Base-by-base conservation (phyloP, 2,888 invertebrate species). In the Platycheirus albimanus region DNA sequence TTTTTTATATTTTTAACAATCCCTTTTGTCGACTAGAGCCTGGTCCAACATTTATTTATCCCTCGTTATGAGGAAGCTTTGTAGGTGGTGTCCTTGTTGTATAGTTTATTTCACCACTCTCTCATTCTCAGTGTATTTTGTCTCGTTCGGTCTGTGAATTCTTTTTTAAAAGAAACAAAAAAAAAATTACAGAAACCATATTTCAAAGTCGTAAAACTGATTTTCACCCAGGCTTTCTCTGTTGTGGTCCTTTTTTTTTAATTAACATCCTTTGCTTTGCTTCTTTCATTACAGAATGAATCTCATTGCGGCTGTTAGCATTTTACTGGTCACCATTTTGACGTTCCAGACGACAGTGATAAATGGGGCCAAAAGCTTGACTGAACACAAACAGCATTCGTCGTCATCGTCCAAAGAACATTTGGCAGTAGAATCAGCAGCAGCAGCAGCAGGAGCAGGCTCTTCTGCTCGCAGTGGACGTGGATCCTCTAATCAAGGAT, bases 401-500 rank as follows among this genome's bases (percentile, higher is more conserved):
- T 56, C 58, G 24, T 56, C 58, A 54, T 74, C 79, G 30, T 61
- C 84, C 28, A 74, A 66, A 47, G 66, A 76, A 11, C 75, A 86
- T 77, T 70, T 86, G 86, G 66, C 85, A 85, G 63, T 85, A 76
- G 64, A 84, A 85, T 84, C 77, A 81, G 17, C 58, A 85, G 80
- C 74, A 83, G 24, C 49, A 85, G 6, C 24, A 3, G 71, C 84
- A 81, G 58, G 85, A 86, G 36, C 85, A 76, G 28, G 83, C 3
- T 86, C 88, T 41, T n/a, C 56, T 6, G 85, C 87, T 83, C 90
- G 90, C 45, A 85, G 84, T n/a, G 88, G 87, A 8, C 89, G 89
- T 24, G 89, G 88, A 30, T 43, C 79, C 52, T 78, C 83, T 49
- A 63, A 69, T 56, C 64, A 71, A 33, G 74, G 69, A 43, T 28